phyloP scores from a whole-genome alignment of 2,797 vertebrate genomes.

The Anabas testudineus region DNA sequence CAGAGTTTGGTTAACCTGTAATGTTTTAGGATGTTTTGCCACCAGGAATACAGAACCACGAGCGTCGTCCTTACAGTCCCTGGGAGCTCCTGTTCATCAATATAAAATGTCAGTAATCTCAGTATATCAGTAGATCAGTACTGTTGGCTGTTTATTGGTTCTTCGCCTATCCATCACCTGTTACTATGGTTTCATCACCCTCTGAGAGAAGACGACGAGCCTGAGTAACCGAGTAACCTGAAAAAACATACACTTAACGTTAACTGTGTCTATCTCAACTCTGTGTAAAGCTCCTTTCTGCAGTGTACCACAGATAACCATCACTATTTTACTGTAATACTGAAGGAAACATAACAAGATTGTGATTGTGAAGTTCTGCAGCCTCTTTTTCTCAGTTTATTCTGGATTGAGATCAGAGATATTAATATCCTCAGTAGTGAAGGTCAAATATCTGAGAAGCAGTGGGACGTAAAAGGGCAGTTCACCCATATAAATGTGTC shows the following conservation, averaged over 20 bases:
- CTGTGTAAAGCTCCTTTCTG: too few relatives aligned
- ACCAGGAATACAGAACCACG: conserved; percentile 87
- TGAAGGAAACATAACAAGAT: too few relatives aligned
- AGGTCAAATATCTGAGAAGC: too few relatives aligned
- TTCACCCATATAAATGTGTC: conserved; percentile 88
- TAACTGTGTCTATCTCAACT: too few relatives aligned
- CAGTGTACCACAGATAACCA: too few relatives aligned
- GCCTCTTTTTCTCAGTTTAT: too few relatives aligned
- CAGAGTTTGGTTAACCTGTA: conserved; percentile 66
- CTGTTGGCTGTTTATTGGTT: too few relatives aligned
- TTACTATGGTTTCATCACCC: conserved; percentile 85
- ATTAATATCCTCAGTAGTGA: too few relatives aligned
- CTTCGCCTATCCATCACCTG: conserved; percentile 70
- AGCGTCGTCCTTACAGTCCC: conserved; percentile 78
- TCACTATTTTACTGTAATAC: too few relatives aligned
- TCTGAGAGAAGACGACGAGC: conserved; percentile 81
- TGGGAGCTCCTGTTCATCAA: conserved; percentile 85
- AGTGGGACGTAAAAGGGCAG: conserved; percentile 8
- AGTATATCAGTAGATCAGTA: neutral
- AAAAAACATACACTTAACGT: conserved; percentile 14
- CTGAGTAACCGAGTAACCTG: conserved; percentile 89
- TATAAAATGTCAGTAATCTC: neutral
- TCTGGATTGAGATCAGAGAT: too few relatives aligned
- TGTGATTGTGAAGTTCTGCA: too few relatives aligned
- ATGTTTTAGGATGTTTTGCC: conserved; percentile 21